Evolutionary conservation across 2,888 invertebrate species (phyloP).

Genomic region (Eremobia ochroleuca): DNA sequence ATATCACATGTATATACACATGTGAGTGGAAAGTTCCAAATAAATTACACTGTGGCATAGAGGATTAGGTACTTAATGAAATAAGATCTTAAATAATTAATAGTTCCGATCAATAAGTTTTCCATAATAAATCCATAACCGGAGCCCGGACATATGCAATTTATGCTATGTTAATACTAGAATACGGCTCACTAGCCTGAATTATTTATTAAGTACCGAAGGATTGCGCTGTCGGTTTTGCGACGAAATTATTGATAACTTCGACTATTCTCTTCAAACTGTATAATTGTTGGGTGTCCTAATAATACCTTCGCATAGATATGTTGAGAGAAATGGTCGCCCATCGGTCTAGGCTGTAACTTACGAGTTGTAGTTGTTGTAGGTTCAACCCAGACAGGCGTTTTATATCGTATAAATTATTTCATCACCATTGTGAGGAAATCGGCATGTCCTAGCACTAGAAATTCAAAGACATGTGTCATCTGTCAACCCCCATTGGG

Average conservation of each 20-base stretch:
- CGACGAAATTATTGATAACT: constrained; percentile 59
- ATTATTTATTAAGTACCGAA: constrained; percentile 59
- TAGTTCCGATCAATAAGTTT: constrained; percentile 55
- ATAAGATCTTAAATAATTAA: constrained; percentile 5
- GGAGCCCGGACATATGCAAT: constrained; percentile 61
- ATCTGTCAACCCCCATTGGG: too few species aligned
- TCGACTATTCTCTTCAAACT: background rate
- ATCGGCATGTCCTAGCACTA: too few species aligned
- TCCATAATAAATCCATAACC: constrained; percentile 54
- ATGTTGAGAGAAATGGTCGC: background rate
- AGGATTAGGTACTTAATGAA: background rate
- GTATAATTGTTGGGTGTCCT: background rate
- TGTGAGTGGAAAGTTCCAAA: background rate
- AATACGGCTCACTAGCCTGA: constrained; percentile 52
- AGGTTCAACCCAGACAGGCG: too few species aligned
- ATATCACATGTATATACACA: too few species aligned
- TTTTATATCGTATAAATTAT: background rate
- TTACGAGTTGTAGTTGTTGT: background rate
- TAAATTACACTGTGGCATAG: background rate
- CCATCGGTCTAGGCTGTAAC: background rate
- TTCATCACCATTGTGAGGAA: background rate
- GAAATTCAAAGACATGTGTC: too few species aligned
- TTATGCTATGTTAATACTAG: constrained; percentile 60
- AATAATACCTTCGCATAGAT: background rate
- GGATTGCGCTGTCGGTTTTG: constrained; percentile 39